These are phyloP conservation scores for Cephus pulcher DNA, from an alignment of 2,888 invertebrate species.

Conservation along the genomic window DNA sequence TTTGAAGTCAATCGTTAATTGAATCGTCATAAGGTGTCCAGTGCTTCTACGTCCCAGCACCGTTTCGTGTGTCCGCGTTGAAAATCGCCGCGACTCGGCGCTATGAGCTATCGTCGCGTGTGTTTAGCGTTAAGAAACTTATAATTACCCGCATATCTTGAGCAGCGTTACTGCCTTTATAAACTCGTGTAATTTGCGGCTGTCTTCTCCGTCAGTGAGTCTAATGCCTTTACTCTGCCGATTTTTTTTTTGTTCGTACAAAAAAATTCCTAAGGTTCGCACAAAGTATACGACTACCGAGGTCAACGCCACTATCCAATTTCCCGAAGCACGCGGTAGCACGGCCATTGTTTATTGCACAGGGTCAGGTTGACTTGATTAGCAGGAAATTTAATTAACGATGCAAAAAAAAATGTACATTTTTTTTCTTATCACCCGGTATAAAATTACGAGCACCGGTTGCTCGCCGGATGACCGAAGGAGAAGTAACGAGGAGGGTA, in stretches of 20 bases:
- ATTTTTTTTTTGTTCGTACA: conserved; percentile 15
- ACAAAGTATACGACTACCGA: not conserved
- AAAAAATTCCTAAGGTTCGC: conserved; percentile 15
- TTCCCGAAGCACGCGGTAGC: not conserved
- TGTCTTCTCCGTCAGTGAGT: conserved; percentile 23
- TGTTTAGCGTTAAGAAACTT: conserved; percentile 28
- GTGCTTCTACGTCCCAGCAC: not conserved
- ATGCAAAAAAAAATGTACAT: not conserved
- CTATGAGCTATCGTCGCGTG: conserved; percentile 16
- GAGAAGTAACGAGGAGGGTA: not conserved
- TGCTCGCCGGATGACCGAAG: not conserved
- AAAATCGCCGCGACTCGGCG: conserved; percentile 27
- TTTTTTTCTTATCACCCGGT: not conserved
- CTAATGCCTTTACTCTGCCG: not conserved
- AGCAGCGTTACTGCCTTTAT: conserved; percentile 22
- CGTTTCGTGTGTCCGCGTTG: not conserved
- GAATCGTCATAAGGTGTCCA: not conserved
- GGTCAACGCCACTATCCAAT: not conserved
- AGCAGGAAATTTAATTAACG: not conserved
- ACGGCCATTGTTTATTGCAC: not conserved
- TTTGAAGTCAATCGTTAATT: not conserved
- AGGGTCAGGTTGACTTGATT: not conserved
- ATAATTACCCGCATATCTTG: conserved; percentile 33
- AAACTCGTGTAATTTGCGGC: conserved; percentile 12
- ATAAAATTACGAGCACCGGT: not conserved